Conservation (phyloP, 2,797 vertebrate genomes). For the Sebastes oblongus region DNA sequence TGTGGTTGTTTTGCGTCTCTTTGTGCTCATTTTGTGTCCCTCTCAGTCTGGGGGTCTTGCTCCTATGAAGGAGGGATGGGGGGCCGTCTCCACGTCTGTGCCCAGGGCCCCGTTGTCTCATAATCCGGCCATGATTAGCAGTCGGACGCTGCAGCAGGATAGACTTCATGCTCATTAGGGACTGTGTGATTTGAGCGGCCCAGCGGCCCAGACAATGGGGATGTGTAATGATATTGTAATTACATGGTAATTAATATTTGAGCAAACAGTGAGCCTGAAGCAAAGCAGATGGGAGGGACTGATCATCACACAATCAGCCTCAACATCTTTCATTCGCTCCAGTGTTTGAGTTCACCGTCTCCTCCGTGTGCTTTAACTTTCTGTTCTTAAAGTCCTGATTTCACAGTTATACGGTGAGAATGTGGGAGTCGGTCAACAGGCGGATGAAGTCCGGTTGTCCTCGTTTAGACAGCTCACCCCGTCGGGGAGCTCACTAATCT, state of each 20-base stretch:
- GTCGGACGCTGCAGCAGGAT: conserved; percentile 32
- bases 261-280: conserved; percentile 51
- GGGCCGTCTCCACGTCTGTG: background rate
- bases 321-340: conserved; percentile 23
- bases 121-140: conserved; percentile 11
- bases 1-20: no score
- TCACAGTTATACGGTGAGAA: conserved; percentile 41
- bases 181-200: conserved; percentile 19
- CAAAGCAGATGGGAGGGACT: conserved; percentile 54
- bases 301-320: conserved; percentile 55
- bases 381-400: conserved; percentile 47
- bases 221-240: conserved; percentile 80
- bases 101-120: background rate
- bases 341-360: background rate
- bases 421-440: background rate
- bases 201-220: conserved; percentile 41
- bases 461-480: background rate
- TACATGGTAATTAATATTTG: conserved; percentile 76
- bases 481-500: background rate
- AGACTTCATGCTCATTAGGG: conserved; percentile 60
- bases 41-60: background rate
- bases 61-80: background rate
- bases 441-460: background rate
- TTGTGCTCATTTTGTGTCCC: background rate
- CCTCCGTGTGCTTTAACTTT: background rate